Evolutionary conservation across 1,140 invertebrate species (phyloP).

Genomic region (Tetragonula clypearis): DNA sequence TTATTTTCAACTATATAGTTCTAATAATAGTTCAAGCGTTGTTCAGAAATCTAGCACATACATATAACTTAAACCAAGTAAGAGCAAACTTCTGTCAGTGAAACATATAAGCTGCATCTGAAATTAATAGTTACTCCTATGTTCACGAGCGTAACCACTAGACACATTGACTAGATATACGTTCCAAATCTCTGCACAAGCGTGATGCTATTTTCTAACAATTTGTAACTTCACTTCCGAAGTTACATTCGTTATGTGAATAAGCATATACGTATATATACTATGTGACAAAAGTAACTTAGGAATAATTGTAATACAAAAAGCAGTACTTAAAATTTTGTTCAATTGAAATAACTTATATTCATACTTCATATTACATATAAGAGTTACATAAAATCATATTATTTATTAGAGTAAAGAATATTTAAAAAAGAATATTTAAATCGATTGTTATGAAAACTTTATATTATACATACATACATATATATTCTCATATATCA

Average conservation of each 20-base stretch:
- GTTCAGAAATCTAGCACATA: neutral
- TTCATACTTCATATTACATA: too few relatives aligned
- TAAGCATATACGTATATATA: neutral
- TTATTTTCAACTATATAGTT: neutral
- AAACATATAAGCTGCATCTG: slow-evolving; percentile 11
- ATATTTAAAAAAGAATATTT: too few relatives aligned
- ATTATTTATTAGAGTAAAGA: too few relatives aligned
- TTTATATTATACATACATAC: too few relatives aligned
- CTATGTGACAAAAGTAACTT: too few relatives aligned
- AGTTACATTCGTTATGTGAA: slow-evolving; percentile 11
- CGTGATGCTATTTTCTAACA: slow-evolving; percentile 2
- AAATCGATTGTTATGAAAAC: too few relatives aligned
- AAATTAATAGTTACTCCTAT: slow-evolving; percentile 4
- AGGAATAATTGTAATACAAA: too few relatives aligned
- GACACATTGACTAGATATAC: neutral
- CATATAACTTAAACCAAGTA: neutral
- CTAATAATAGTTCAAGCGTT: neutral
- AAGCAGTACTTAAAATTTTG: too few relatives aligned
- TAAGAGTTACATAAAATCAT: too few relatives aligned
- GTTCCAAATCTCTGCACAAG: neutral
- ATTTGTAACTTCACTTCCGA: neutral
- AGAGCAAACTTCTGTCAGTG: slow-evolving; percentile 9
- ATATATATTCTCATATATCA: too few relatives aligned
- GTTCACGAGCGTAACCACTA: neutral
- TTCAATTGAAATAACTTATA: too few relatives aligned